phyloP scores from a whole-genome alignment of 1,140 invertebrate species.

The Bicyclus anynana region DNA sequence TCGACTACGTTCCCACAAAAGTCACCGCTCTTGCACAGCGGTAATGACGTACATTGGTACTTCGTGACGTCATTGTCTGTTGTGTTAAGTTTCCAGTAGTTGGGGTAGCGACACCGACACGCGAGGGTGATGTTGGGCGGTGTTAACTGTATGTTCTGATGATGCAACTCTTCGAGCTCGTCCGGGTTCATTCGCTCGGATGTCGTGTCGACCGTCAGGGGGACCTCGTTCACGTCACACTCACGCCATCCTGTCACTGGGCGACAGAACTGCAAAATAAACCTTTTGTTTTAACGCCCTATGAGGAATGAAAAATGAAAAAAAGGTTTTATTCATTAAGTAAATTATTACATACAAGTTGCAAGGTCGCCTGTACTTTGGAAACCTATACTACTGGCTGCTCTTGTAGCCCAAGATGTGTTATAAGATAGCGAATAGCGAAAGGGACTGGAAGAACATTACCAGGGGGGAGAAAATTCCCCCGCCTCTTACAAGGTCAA shows the following conservation, averaged over 20 bases:
- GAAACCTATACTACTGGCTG: too few species aligned
- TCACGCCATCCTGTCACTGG: conserved; percentile 47
- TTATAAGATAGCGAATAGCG: too few species aligned
- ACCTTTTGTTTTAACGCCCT: neutral
- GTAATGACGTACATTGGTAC: conserved; percentile 48
- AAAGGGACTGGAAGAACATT: too few species aligned
- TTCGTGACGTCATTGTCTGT: conserved; percentile 15
- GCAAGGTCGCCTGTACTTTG: too few species aligned
- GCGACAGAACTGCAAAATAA: conserved; percentile 57
- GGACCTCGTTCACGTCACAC: conserved; percentile 35
- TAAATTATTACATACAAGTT: too few species aligned
- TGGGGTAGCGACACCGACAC: conserved; percentile 49
- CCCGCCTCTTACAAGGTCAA: too few species aligned
- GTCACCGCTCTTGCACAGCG: conserved; percentile 49
- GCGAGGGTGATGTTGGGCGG: conserved; percentile 53
- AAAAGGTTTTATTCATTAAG: too few species aligned
- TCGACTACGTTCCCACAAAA: conserved; percentile 58
- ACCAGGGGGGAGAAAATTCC: too few species aligned
- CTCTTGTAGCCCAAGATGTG: too few species aligned
- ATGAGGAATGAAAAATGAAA: too few species aligned
- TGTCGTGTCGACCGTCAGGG: conserved; percentile 37
- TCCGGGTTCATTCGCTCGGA: conserved; percentile 55
- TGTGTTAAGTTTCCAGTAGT: conserved; percentile 51
- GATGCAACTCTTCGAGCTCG: conserved; percentile 56
- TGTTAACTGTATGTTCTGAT: conserved; percentile 43